Conservation (phyloP, 2,888 invertebrate genomes). For the Phaedon cochleariae region DNA sequence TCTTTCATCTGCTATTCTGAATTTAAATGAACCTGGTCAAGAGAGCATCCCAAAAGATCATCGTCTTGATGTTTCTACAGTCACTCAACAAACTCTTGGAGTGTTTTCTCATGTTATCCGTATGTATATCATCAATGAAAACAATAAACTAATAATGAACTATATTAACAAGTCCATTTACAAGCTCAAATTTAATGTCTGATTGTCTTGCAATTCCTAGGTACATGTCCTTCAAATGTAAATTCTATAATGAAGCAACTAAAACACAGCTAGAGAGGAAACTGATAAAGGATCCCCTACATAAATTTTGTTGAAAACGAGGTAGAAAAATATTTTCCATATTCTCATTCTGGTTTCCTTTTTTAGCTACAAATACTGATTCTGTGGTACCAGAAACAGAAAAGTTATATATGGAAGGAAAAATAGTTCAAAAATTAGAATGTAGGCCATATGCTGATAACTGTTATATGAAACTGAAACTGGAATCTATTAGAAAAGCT, state of each 20-base stretch:
- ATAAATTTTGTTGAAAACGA: too few relatives aligned
- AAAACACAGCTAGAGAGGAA: too few relatives aligned
- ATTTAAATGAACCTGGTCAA: conserved; percentile 79
- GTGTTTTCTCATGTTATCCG: conserved; percentile 88
- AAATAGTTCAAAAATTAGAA: conserved; percentile 95
- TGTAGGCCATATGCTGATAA: conserved; percentile 89
- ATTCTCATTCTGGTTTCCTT: not conserved
- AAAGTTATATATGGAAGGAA: conserved; percentile 89
- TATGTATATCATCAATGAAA: too few relatives aligned
- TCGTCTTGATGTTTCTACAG: conserved; percentile 88
- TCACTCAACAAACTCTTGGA: conserved; percentile 89
- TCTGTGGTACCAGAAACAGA: conserved; percentile 79
- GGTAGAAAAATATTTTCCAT: too few relatives aligned
- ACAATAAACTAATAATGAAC: too few relatives aligned
- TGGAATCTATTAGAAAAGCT: conserved; percentile 85
- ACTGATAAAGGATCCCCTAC: too few relatives aligned
- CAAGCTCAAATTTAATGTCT: too few relatives aligned
- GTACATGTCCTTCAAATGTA: too few relatives aligned
- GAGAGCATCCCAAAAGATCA: conserved; percentile 91
- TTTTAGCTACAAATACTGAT: conserved; percentile 70
- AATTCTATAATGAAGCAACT: too few relatives aligned
- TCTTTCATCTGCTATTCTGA: conserved; percentile 81
- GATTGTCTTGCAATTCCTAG: too few relatives aligned
- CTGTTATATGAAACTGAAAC: conserved; percentile 90
- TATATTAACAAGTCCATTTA: too few relatives aligned